These are phyloP conservation scores for Microcebus jonahi DNA, from an alignment of 2,113 vertebrate genomes.

Conservation along the genomic window DNA sequence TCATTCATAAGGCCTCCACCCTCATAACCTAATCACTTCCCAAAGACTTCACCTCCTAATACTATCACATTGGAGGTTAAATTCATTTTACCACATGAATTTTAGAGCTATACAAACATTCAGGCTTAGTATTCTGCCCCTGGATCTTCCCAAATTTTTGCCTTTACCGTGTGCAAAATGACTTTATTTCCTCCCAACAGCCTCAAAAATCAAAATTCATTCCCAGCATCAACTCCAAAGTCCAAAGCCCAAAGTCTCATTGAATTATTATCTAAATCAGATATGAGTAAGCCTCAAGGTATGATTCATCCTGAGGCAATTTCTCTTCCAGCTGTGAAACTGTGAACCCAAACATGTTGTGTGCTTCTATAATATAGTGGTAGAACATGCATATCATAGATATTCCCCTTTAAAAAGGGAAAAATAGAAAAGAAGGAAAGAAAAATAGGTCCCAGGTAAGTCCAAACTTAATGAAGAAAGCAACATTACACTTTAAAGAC, in stretches of 20 bases:
- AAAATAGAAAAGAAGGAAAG: neutral
- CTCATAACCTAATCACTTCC: neutral
- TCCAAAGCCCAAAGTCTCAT: neutral
- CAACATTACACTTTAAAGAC: neutral
- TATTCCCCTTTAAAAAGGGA: neutral
- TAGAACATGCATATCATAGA: accelerated
- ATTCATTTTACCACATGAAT: neutral
- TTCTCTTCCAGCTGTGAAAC: neutral
- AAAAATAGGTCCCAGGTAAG: neutral
- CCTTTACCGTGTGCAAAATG: neutral
- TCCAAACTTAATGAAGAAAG: neutral
- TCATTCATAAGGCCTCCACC: neutral
- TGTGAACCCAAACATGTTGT: neutral
- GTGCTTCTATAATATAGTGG: neutral
- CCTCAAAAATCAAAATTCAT: neutral
- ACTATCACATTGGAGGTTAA: accelerated
- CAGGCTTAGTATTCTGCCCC: neutral
- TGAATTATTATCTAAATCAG: neutral
- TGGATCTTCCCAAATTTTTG: neutral
- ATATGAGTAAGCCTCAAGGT: too few relatives aligned
- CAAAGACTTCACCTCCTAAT: neutral
- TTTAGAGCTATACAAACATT: neutral
- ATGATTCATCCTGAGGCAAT: neutral
- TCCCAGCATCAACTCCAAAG: neutral
- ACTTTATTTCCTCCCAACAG: neutral